Base-by-base conservation (phyloP, 2,113 vertebrate species). In the Galeopterus variegatus region DNA sequence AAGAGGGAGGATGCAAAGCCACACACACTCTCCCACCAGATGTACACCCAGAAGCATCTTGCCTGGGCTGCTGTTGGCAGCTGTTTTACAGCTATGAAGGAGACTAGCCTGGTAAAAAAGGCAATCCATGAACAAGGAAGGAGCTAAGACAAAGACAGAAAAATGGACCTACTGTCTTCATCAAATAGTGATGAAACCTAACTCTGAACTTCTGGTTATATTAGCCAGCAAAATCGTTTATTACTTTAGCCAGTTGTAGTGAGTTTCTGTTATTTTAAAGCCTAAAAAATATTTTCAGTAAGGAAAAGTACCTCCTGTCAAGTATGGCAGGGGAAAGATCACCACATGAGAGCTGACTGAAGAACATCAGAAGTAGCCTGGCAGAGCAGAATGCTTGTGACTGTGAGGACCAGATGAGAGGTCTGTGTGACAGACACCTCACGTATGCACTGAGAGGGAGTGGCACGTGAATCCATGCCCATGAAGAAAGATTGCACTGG, bases 341-440 rank as follows among this genome's bases (percentile, higher is more conserved):
- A 14, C 4, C 45, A 17, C 3, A 0, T 41, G 21, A 24, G 28
- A 80, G 76, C 36, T 26, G 36, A 64, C 14, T 1, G 13, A 88
- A 60, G 75, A 60, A 15, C 45, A 8, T 6, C 5, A 11, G 41
- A 41, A 45, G 77, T 50, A 67, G 17, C 18, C 52, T 11, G 52
- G 90, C 17, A 19, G 31, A 56, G 41, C 0, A 26, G 33, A 36
- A 3, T 9, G 0, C 9, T 23, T 1, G 0, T 10, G 17, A 17
- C 21, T 18, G 1, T n/a, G 72, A 70, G 21, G 19, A 23, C 9
- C 1, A 19, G 15, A 75, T 18, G 50, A 26, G 3, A 0, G 11
- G 24, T 17, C 7, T 31, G 31, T 70, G 84, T 17, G 33, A 36
- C 18, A 2, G 13, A 62, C 0, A 41, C 24, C n/a, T 33, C 11